phyloP scores from a whole-genome alignment of 2,797 vertebrate species.

The Manis crassicaudata region DNA sequence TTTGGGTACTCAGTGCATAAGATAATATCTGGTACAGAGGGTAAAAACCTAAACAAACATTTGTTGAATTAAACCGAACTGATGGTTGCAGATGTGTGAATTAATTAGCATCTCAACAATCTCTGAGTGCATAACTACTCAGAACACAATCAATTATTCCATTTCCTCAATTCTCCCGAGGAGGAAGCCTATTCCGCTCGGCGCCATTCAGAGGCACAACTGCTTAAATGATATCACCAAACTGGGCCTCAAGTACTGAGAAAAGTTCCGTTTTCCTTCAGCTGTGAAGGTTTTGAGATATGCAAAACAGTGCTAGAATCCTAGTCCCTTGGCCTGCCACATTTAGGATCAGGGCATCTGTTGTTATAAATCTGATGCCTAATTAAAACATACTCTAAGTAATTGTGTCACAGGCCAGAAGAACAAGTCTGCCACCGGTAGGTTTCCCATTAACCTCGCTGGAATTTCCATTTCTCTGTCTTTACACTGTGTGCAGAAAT shows the following conservation, averaged over 20 bases:
- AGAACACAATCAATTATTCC: slow-evolving; percentile 30
- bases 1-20: background rate
- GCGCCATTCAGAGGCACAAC: background rate
- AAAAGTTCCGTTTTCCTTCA: background rate
- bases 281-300: slow-evolving; percentile 53
- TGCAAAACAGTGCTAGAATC: slow-evolving; percentile 48
- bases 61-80: slow-evolving; percentile 45
- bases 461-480: slow-evolving; percentile 68
- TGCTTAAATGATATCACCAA: background rate
- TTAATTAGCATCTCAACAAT: slow-evolving; percentile 56
- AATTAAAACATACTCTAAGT: slow-evolving; percentile 49
- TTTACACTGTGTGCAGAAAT: slow-evolving; percentile 31
- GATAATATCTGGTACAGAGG: background rate
- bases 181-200: background rate
- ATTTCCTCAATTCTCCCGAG: slow-evolving; percentile 44
- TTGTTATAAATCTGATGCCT: background rate
- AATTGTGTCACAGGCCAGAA: background rate
- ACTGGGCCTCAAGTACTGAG: background rate
- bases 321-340: background rate
- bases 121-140: background rate
- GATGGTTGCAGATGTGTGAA: slow-evolving; percentile 29
- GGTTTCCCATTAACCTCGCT: slow-evolving; percentile 15
- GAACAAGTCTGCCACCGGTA: slow-evolving; percentile 28
- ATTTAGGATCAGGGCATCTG: slow-evolving; percentile 18
- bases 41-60: background rate